These are phyloP conservation scores for Semicossyphus pulcher DNA, from an alignment of 2,113 vertebrate species.

Conservation along the genomic window DNA sequence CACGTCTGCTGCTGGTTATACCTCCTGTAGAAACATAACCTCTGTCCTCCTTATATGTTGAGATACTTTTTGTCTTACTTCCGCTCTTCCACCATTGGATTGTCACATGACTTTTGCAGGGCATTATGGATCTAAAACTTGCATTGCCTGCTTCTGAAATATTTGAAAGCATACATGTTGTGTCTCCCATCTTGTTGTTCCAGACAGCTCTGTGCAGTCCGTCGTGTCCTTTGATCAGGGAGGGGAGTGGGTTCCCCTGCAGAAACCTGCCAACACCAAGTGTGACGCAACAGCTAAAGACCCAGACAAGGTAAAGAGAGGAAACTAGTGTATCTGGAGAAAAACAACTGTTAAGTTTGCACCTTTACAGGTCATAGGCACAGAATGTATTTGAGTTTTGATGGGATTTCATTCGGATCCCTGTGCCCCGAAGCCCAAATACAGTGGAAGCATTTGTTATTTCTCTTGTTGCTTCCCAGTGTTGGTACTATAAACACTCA, in stretches of 20 bases:
- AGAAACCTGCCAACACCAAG: constrained; percentile 87
- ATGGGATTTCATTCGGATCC: too few species aligned
- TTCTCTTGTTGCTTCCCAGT: not conserved
- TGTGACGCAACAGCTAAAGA: constrained; percentile 89
- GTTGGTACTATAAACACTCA: not conserved
- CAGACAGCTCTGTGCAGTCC: constrained; percentile 90
- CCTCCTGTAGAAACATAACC: too few species aligned
- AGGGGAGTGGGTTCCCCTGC: constrained; percentile 90
- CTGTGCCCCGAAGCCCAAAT: not conserved
- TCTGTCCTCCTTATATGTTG: too few species aligned
- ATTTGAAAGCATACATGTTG: too few species aligned
- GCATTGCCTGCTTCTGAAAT: not conserved
- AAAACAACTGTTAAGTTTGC: not conserved
- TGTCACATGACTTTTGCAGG: not conserved
- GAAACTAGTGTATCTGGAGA: not conserved
- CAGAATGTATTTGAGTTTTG: not conserved
- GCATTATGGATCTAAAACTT: not conserved
- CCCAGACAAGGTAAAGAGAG: constrained; percentile 84
- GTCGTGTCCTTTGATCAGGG: constrained; percentile 94
- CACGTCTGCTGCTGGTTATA: not conserved
- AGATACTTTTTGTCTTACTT: not conserved
- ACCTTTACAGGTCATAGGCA: not conserved
- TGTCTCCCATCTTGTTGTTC: constrained; percentile 18
- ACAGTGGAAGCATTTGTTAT: not conserved
- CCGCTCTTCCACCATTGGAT: not conserved